Base-by-base conservation (phyloP, 2,888 invertebrate species). In the Plebejus argus region DNA sequence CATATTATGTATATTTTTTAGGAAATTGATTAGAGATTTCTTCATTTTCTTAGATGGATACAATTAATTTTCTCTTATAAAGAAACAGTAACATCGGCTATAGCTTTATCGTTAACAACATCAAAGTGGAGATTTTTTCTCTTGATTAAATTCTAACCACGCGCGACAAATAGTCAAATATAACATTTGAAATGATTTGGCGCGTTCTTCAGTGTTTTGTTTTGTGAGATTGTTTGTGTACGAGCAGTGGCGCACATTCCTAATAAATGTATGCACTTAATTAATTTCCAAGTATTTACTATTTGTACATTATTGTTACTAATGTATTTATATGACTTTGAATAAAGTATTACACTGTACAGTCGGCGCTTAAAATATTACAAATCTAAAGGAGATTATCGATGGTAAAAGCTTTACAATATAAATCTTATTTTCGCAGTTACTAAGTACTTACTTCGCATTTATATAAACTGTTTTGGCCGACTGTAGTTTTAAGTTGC, bases 401-500 rank as follows among this genome's bases (percentile, higher is more conserved):
- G 15, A 70, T n/a, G 28, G 39, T 49, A 66, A 66, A 66, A 66
- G 66, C 66, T 66, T 66, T 66, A 66, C 66, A 66, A 66, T 66
- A 66, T 66, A 66, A 66, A 66, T 66, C 6, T 33, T 66, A 18
- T 66, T 66, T 66, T 66, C 5, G 15, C 66, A 66, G 28, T 28
- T 66, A 61, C 66, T 33, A 28, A 28, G 66, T 66, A 66, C 66
- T 66, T 66, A 66, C 23, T 66, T 15, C 28, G 66, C 66, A 66
- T 66, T 66, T 66, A 66, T 28, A 66, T 86, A 85, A 86, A 70
- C 70, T 3, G 70, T 35, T 70, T 88, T 80, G 78, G 79, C 83
- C 82, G 84, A 83, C 77, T 86, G 86, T 86, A 86, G 86, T 84
- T 80, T 81, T 86, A 85, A 85, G 83, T 87, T 88, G 84, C 82